Evolutionary conservation across 2,797 vertebrate genomes (phyloP).

Genomic region (Podarcis lilfordi): DNA sequence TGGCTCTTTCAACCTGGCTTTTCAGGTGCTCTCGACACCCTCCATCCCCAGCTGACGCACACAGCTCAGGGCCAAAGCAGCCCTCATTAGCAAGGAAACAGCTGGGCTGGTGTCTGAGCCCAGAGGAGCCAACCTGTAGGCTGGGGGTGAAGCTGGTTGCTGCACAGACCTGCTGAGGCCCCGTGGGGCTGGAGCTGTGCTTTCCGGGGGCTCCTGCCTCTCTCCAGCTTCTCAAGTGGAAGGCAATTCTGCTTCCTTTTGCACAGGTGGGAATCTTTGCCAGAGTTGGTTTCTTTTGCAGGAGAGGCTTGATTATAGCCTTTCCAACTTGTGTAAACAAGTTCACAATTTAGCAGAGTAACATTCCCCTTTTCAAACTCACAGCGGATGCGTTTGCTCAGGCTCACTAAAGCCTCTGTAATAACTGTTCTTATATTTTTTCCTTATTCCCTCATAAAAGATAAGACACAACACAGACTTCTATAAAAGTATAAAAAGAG

Average conservation of each 20-base stretch:
- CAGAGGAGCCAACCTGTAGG: neutral
- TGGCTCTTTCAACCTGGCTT: neutral
- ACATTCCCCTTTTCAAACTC: too few relatives aligned
- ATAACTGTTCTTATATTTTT: too few relatives aligned
- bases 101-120: neutral
- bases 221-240: neutral
- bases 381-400: too few relatives aligned
- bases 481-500: too few relatives aligned
- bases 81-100: slow-evolving; percentile 14
- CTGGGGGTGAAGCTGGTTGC: neutral
- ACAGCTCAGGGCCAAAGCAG: neutral
- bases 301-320: too few relatives aligned
- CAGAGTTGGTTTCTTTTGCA: too few relatives aligned
- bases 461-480: too few relatives aligned
- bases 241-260: too few relatives aligned
- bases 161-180: neutral
- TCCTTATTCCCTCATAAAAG: too few relatives aligned
- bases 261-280: neutral
- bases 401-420: too few relatives aligned
- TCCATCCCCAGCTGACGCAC: fast-evolving
- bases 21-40: fast-evolving
- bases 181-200: neutral
- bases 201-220: neutral
- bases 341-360: too few relatives aligned
- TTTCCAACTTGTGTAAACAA: too few relatives aligned